Evolutionary conservation across 2,113 vertebrate species (phyloP).

Genomic region (Oryctolagus cuniculus): DNA sequence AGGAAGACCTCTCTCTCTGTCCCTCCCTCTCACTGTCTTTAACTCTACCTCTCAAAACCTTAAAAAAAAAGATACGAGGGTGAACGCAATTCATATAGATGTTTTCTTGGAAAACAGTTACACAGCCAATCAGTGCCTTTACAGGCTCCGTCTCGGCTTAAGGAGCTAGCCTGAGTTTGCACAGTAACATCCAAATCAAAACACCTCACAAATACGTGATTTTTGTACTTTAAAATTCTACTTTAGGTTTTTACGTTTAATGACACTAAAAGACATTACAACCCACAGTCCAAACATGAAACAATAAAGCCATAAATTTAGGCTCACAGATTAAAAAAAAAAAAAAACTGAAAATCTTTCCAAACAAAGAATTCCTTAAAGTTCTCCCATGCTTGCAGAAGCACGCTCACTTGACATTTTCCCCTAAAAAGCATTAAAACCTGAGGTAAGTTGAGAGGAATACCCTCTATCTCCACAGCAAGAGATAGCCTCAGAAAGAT

Average conservation of each 20-base stretch:
- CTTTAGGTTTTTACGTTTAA: constrained; percentile 54
- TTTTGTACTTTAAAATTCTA: constrained; percentile 54
- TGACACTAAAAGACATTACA: neutral
- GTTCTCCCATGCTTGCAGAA: neutral
- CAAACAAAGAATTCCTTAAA: constrained; percentile 72
- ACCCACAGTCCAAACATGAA: constrained; percentile 37
- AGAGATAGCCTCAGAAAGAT: neutral
- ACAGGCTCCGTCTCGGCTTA: neutral
- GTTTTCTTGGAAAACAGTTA: neutral
- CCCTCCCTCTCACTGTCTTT: too few relatives aligned
- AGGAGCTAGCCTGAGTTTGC: constrained; percentile 22
- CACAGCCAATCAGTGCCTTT: constrained; percentile 25
- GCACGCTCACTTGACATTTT: constrained; percentile 51
- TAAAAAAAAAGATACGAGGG: too few relatives aligned
- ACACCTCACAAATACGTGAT: constrained; percentile 48
- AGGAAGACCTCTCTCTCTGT: too few relatives aligned
- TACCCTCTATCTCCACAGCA: neutral
- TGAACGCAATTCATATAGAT: neutral
- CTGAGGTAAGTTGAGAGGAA: constrained; percentile 22
- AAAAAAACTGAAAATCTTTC: neutral
- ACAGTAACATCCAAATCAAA: neutral
- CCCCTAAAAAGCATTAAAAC: constrained; percentile 58
- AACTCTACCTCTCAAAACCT: too few relatives aligned
- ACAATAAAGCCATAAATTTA: constrained; percentile 16
- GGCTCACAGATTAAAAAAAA: constrained; percentile 6